phyloP scores from a whole-genome alignment of 2,888 invertebrate species.

The Sinhomidia bicolor region DNA sequence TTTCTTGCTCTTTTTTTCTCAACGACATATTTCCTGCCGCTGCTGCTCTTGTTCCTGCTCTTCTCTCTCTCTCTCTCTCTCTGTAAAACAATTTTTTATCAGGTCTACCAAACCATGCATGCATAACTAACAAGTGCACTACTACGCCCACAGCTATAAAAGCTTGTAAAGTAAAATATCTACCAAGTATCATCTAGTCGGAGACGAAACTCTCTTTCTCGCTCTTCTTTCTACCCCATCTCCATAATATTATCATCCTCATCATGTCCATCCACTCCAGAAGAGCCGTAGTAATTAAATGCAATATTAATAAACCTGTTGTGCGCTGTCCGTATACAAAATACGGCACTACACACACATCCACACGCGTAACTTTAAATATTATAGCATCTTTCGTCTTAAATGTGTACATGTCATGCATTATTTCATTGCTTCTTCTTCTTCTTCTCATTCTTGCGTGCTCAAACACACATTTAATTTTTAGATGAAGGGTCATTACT shows the following conservation, averaged over 20 bases:
- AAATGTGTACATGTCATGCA: conserved; percentile 21
- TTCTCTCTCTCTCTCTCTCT: too few relatives aligned
- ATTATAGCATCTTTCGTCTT: not conserved
- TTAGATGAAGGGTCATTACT: conserved; percentile 50
- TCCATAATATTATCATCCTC: not conserved
- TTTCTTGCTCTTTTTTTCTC: conserved; percentile 36
- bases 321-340: not conserved
- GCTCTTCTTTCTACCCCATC: conserved; percentile 27
- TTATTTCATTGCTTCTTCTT: not conserved
- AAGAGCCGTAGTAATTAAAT: conserved; percentile 63
- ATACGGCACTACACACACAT: not conserved
- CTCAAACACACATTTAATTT: conserved; percentile 49
- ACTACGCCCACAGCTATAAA: conserved; percentile 36
- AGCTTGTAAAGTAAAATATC: not conserved
- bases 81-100: conserved; percentile 46
- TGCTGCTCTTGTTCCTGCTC: not conserved
- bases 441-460: not conserved
- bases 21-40: conserved; percentile 69
- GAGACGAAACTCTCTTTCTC: not conserved
- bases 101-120: not conserved
- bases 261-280: conserved; percentile 22
- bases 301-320: conserved; percentile 74
- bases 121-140: conserved; percentile 29
- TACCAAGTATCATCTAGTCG: not conserved
- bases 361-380: too few relatives aligned